These are phyloP conservation scores for Neelides sp. DNA, from an alignment of 1,140 invertebrate genomes.

Conservation along the genomic window DNA sequence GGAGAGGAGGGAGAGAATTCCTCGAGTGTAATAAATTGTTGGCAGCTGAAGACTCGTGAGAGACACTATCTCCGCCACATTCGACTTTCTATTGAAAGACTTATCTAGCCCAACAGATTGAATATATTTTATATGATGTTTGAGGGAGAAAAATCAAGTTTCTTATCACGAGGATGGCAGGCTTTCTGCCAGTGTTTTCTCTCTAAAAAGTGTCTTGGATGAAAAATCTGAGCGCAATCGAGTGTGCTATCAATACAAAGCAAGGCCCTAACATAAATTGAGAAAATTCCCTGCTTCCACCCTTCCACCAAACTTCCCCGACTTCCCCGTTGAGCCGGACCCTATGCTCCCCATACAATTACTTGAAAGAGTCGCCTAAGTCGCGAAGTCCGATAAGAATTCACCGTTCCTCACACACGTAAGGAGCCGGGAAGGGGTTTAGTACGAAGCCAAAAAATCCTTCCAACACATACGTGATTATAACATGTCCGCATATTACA, in stretches of 20 bases:
- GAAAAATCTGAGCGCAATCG: slow-evolving; percentile 32
- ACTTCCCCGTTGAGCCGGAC: too few species aligned
- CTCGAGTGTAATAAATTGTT: slow-evolving; percentile 32
- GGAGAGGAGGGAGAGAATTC: slow-evolving; percentile 19
- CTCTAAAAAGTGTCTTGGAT: slow-evolving; percentile 30
- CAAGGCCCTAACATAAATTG: slow-evolving; percentile 32
- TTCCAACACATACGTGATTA: too few species aligned
- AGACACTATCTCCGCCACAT: slow-evolving; percentile 25
- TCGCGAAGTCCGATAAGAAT: too few species aligned
- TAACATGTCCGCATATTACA: too few species aligned
- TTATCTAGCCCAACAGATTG: slow-evolving; percentile 31
- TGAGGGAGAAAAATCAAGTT: slow-evolving; percentile 28
- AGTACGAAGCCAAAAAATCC: too few species aligned
- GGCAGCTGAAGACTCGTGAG: slow-evolving; percentile 20
- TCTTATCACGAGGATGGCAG: slow-evolving; percentile 31
- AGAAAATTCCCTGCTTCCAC: too few species aligned
- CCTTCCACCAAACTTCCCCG: too few species aligned
- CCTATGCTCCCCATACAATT: too few species aligned
- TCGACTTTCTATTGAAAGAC: slow-evolving; percentile 29
- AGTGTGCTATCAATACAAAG: slow-evolving; percentile 32
- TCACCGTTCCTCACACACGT: too few species aligned
- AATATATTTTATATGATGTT: slow-evolving; percentile 33
- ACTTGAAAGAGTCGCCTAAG: too few species aligned
- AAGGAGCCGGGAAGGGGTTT: background rate
- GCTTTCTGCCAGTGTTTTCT: slow-evolving; percentile 31